Evolutionary conservation across 1,140 invertebrate genomes (phyloP), one percentile per base, ranked within the genome.

Genomic region (Ips typographus): DNA sequence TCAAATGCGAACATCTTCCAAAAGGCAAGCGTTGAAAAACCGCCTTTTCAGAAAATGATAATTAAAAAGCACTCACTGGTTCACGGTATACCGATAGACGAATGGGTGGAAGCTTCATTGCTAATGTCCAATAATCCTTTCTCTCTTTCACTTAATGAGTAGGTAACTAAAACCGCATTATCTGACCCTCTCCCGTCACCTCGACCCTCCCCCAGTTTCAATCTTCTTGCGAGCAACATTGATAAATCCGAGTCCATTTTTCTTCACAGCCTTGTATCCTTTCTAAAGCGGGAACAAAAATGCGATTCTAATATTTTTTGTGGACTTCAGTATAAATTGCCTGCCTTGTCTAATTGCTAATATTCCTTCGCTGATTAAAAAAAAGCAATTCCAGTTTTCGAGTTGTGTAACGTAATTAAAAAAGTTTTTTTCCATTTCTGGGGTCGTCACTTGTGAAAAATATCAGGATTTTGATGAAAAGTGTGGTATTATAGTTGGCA

Each of bases 111-210:
- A 63, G 67, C 67, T 56, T 51, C 52, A 40, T n/a, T 51, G 44
- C 51, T 69, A 69, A 69, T 69, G 67, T 52, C 55, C 67, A 68
- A 68, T 64, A 69, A 69, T 69, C 59, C 67, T 47, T 69, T 69
- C 60, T 43, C 57, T 60, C 72, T 73, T 57, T 65, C 68, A 58
- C 72, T 78, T 65, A 76, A 78, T 78, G 77, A 77, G 75, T 59
- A 74, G 74, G 76, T 78, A 78, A 79, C 76, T 78, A 78, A 77
- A 79, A 77, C 77, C 77, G 71, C 77, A 79, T 79, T 78, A 79
- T 72, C 75, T 71, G 72, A 71, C 71, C 61, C 67, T 65, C 52
- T 71, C 72, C 53, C 70, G 71, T 51, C 71, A 65, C 64, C 70
- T 70, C 43, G 71, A 62, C 64, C 71, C 71, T 71, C 73, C 71